Conservation (phyloP, 1,140 invertebrate species). For the Cephus cinctus region DNA sequence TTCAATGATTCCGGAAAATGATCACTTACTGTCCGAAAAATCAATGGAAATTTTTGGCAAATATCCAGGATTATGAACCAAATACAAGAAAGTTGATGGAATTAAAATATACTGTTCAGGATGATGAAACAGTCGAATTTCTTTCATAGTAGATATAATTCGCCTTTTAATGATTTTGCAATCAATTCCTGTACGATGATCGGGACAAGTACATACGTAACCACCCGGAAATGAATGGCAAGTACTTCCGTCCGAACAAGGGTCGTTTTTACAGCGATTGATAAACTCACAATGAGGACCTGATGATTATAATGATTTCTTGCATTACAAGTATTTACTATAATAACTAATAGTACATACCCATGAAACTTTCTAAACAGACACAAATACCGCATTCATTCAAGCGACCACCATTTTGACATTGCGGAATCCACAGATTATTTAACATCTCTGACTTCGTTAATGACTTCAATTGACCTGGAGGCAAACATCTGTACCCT, state of each 20-base stretch:
- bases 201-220: background rate
- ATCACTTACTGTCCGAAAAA: background rate
- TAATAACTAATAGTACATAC: background rate
- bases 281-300: background rate
- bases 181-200: background rate
- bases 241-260: background rate
- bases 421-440: background rate
- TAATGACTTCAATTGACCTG: background rate
- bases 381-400: background rate
- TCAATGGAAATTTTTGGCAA: background rate
- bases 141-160: background rate
- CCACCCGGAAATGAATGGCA: background rate
- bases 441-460: background rate
- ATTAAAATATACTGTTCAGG: background rate
- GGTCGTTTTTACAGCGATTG: background rate
- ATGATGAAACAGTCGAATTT: background rate
- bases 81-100: background rate
- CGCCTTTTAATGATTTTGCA: background rate
- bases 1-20: background rate
- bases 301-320: background rate
- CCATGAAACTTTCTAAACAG: background rate
- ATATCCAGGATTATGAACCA: background rate
- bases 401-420: background rate
- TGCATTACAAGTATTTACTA: too few species aligned
- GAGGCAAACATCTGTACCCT: conserved; percentile 1